Conservation (phyloP, 2,888 invertebrate species). For the Tineola bisselliella region DNA sequence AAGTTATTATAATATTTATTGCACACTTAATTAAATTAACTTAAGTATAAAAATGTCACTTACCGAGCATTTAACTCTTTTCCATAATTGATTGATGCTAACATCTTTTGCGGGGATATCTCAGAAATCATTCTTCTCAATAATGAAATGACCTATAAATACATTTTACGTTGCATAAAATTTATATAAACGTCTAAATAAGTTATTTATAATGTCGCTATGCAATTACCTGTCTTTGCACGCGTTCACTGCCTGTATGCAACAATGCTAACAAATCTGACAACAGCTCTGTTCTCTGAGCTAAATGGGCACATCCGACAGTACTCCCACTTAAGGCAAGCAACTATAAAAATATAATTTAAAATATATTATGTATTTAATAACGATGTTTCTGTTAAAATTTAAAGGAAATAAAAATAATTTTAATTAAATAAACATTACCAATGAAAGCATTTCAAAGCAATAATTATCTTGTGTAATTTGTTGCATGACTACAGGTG, state of each 20-base stretch:
- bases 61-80: slow-evolving; percentile 39
- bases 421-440: slow-evolving; percentile 22
- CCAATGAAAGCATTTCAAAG: slow-evolving; percentile 97
- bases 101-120: slow-evolving; percentile 85
- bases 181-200: too few relatives aligned
- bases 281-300: slow-evolving; percentile 86
- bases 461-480: slow-evolving; percentile 85
- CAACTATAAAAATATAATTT: slow-evolving; percentile 38
- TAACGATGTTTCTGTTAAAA: too few relatives aligned
- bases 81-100: slow-evolving; percentile 74
- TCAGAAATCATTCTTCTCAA: slow-evolving; percentile 89
- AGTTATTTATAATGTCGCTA: too few relatives aligned
- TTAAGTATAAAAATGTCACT: slow-evolving; percentile 10
- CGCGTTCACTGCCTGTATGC: slow-evolving; percentile 94
- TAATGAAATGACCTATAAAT: slow-evolving; percentile 79
- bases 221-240: slow-evolving; percentile 83
- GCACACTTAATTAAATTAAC: neutral
- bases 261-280: slow-evolving; percentile 86
- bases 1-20: neutral
- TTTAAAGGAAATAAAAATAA: neutral
- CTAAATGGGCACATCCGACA: slow-evolving; percentile 89
- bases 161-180: too few relatives aligned
- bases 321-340: slow-evolving; percentile 92
- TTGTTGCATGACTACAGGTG: slow-evolving; percentile 35
- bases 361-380: neutral